Conservation (phyloP, 1,140 invertebrate genomes). For the Physella acuta region DNA sequence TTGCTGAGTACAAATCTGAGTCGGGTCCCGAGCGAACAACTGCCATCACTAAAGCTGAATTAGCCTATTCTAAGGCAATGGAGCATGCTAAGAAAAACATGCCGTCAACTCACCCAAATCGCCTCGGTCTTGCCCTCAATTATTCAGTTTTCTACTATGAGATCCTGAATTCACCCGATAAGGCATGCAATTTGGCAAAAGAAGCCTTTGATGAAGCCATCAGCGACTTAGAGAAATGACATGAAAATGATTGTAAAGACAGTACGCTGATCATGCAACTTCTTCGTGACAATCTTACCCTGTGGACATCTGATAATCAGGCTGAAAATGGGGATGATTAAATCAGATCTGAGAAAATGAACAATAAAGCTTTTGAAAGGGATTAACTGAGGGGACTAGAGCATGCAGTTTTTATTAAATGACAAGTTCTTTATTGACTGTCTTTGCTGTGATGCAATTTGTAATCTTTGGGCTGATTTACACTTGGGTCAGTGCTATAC, state of each 20-base stretch:
- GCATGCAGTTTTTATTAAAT: constrained; percentile 8
- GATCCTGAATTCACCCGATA: constrained; percentile 97
- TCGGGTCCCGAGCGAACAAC: constrained; percentile 65
- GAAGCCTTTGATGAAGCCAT: constrained; percentile 99
- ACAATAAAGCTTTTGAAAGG: background rate
- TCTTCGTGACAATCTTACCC: constrained; percentile 95
- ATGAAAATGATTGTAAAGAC: constrained; percentile 99
- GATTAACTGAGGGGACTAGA: background rate
- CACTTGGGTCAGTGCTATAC: too few relatives aligned
- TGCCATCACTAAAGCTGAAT: constrained; percentile 96
- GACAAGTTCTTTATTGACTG: too few relatives aligned
- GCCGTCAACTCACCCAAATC: constrained; percentile 97
- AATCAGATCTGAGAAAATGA: constrained; percentile 8
- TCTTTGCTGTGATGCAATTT: constrained; percentile 11
- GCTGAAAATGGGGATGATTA: constrained; percentile 35
- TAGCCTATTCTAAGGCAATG: constrained; percentile 98
- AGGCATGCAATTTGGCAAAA: constrained; percentile 97
- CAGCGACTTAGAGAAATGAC: constrained; percentile 95
- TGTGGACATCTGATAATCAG: constrained; percentile 46
- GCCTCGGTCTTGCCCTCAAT: constrained; percentile 96
- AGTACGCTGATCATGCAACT: constrained; percentile 99
- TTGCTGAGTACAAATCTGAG: constrained; percentile 96
- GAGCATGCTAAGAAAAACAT: constrained; percentile 98
- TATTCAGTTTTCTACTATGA: constrained; percentile 99
- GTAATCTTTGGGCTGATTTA: background rate